Evolutionary conservation across 2,888 invertebrate species (phyloP).

Genomic region (Idaea aversata): DNA sequence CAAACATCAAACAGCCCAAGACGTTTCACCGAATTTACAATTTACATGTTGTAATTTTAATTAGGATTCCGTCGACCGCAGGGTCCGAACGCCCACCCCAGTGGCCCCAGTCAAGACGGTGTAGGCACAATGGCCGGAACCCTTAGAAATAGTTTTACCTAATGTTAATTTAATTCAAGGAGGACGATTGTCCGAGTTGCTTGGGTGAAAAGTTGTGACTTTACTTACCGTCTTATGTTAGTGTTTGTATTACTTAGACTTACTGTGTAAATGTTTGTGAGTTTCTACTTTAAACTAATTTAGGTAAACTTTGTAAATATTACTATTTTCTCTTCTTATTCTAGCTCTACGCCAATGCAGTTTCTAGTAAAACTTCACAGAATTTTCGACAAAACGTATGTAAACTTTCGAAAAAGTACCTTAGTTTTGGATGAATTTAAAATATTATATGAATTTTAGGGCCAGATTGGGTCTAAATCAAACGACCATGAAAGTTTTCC

Average conservation of each 20-base stretch:
- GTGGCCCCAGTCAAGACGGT: conserved; percentile 27
- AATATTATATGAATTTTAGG: no score
- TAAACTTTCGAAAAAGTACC: no score
- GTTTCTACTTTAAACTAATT: conserved; percentile 1
- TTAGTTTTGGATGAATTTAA: no score
- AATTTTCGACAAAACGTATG: no score
- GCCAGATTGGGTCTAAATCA: no score
- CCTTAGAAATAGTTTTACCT: conserved; percentile 67
- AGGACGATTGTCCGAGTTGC: conserved; percentile 51
- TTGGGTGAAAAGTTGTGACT: conserved; percentile 64
- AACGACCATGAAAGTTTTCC: no score
- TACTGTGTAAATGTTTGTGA: conserved; percentile 9
- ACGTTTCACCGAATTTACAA: conserved; percentile 63
- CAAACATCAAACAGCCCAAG: conserved; percentile 60
- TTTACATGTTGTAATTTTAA: conserved; percentile 79
- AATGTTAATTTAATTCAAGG: conserved; percentile 80
- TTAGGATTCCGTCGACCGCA: conserved; percentile 68
- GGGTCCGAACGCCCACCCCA: conserved; percentile 36
- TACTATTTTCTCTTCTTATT: not conserved
- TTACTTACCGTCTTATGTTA: conserved; percentile 57
- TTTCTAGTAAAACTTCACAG: not conserved
- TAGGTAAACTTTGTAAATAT: not conserved
- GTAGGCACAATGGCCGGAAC: conserved; percentile 49
- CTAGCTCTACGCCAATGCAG: not conserved
- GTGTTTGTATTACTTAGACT: conserved; percentile 30